Evolutionary conservation across 92 coral and sea anemone species (phyloP).

Genomic region (Blastomussa wellsi): DNA sequence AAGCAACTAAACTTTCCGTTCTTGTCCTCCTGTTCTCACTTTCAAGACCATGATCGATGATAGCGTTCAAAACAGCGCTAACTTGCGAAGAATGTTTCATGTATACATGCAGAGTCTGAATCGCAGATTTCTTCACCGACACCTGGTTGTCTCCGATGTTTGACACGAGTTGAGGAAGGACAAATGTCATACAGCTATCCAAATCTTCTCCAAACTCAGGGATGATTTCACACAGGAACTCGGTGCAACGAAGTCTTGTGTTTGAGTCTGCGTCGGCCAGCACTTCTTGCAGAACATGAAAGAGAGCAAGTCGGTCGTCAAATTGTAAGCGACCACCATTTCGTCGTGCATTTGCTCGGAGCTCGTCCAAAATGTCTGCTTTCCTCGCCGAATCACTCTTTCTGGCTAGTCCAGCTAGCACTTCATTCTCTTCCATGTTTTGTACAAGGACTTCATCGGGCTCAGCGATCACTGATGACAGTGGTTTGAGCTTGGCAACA

Average conservation of each 20-base stretch:
- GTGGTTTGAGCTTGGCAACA: slow-evolving; percentile 98
- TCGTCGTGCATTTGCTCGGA: slow-evolving; percentile 92
- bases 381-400: slow-evolving; percentile 79
- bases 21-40: slow-evolving; percentile 92
- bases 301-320: slow-evolving; percentile 89
- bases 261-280: slow-evolving; percentile 84
- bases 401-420: slow-evolving; percentile 86
- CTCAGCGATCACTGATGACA: slow-evolving; percentile 92
- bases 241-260: slow-evolving; percentile 87
- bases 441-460: slow-evolving; percentile 90
- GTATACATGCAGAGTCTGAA: slow-evolving; percentile 98
- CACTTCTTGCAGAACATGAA: slow-evolving; percentile 88
- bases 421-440: slow-evolving; percentile 92
- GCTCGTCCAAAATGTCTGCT: slow-evolving; percentile 85
- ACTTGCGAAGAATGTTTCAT: slow-evolving; percentile 90
- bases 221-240: slow-evolving; percentile 89
- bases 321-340: slow-evolving; percentile 95
- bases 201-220: slow-evolving; percentile 95
- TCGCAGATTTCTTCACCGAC: slow-evolving; percentile 91
- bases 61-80: slow-evolving; percentile 88
- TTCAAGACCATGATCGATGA: slow-evolving; percentile 91
- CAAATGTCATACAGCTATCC: slow-evolving; percentile 90
- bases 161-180: slow-evolving; percentile 92
- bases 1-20: slow-evolving; percentile 88
- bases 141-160: slow-evolving; percentile 92